Percentiles rank a stretch among this genome's conserved stretches.
Evolutionary conservation across 64 coral and sea anemone species (phyloP).

Genomic region (Actinia equina): DNA sequence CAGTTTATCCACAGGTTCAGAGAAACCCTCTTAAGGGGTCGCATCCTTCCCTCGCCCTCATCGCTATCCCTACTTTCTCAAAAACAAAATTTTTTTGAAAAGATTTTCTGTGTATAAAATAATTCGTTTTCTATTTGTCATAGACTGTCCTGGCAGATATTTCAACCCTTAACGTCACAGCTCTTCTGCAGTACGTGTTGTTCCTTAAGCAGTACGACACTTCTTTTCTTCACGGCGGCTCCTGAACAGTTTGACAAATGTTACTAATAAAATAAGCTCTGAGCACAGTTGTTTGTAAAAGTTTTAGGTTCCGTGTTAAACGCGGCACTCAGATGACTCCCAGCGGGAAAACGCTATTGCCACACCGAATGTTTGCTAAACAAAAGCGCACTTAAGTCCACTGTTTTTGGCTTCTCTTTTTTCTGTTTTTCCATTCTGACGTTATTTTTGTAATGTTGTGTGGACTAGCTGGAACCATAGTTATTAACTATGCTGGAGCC

Average conservation of each 20-base stretch:
- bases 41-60: no score
- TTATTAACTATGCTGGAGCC: no score
- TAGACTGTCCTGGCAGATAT: constrained; percentile 80
- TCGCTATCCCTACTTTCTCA: neutral
- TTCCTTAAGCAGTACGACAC: constrained; percentile 57
- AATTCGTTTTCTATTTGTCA: neutral
- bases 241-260: neutral
- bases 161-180: constrained; percentile 69
- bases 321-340: no score
- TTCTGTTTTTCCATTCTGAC: neutral
- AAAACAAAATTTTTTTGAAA: neutral
- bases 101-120: neutral
- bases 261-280: no score
- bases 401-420: neutral
- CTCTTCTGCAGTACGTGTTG: constrained; percentile 67
- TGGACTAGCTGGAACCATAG: no score
- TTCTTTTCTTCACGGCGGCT: neutral
- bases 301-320: no score
- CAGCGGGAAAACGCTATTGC: no score
- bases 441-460: neutral
- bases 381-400: no score
- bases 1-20: no score
- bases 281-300: no score
- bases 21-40: no score
- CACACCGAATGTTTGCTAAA: no score